Percentiles rank a stretch among this genome's conserved stretches.
Conservation (phyloP, 2,113 vertebrate genomes). For the Sinocyclocheilus anshuiensis region DNA sequence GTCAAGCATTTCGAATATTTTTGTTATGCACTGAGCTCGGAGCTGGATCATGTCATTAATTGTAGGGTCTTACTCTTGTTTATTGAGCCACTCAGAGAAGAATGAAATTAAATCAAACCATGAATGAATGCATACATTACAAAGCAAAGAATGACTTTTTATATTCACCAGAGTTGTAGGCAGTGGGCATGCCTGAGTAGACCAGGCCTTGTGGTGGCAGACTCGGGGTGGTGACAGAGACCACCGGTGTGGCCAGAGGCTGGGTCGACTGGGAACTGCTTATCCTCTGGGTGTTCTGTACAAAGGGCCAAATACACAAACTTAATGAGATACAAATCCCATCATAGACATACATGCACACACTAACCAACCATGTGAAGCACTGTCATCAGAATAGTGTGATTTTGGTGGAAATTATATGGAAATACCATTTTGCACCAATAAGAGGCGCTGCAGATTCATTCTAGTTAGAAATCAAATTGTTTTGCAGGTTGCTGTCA, state of each 20-base stretch:
- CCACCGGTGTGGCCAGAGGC: constrained; percentile 91
- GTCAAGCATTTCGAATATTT: background rate
- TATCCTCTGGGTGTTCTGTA: constrained; percentile 93
- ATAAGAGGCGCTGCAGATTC: constrained; percentile 44
- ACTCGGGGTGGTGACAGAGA: constrained; percentile 96
- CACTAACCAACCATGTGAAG: constrained; percentile 35
- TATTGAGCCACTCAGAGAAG: background rate
- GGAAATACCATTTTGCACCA: constrained; percentile 47
- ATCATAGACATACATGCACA: background rate
- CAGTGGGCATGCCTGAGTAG: constrained; percentile 93
- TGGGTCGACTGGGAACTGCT: constrained; percentile 90
- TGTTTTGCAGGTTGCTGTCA: background rate
- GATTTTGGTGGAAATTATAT: constrained; percentile 51
- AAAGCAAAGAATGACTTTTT: background rate
- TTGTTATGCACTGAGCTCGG: background rate
- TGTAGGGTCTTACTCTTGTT: background rate
- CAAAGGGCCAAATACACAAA: constrained; percentile 53
- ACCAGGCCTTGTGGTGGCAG: constrained; percentile 91
- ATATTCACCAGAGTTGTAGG: constrained; percentile 93
- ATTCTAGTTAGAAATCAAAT: background rate
- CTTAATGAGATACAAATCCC: constrained; percentile 11
- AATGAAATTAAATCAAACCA: background rate
- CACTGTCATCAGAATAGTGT: constrained; percentile 54
- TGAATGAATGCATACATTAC: background rate
- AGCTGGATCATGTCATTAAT: background rate